A percentile compares a stretch with the other conserved stretches of the same genome.
Evolutionary conservation across 2,888 invertebrate genomes (phyloP).

Genomic region (Stenolophus ochropezus): DNA sequence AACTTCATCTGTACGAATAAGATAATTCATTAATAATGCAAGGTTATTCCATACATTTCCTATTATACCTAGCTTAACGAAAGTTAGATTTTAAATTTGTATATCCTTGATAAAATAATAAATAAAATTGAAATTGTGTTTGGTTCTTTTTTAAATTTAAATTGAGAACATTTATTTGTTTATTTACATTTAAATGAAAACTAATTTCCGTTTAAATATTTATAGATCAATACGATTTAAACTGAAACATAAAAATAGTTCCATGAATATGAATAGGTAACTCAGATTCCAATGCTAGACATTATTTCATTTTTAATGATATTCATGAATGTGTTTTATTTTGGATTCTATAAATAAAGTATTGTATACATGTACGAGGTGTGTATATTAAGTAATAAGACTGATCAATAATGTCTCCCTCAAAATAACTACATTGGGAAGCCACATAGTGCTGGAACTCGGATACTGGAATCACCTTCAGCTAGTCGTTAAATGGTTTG

Average conservation of each 20-base stretch:
- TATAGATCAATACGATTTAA: not conserved
- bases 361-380: no score
- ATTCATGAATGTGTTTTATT: not conserved
- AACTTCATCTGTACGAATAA: no score
- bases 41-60: no score
- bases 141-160: not conserved
- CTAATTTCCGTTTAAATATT: not conserved
- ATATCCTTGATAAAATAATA: not conserved
- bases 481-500: no score
- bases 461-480: no score
- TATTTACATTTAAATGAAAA: not conserved
- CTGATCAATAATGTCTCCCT: no score
- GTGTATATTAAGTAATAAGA: no score
- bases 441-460: no score
- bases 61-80: no score
- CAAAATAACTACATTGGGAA: no score
- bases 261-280: not conserved
- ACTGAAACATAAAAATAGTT: not conserved
- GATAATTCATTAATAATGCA: no score
- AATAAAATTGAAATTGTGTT: not conserved
- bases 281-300: not conserved
- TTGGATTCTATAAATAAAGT: no score
- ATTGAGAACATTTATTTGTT: not conserved
- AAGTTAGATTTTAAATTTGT: not conserved
- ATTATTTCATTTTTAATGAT: not conserved